phyloP scores from a whole-genome alignment of 2,113 vertebrate species.

The Pseudorasbora parva region DNA sequence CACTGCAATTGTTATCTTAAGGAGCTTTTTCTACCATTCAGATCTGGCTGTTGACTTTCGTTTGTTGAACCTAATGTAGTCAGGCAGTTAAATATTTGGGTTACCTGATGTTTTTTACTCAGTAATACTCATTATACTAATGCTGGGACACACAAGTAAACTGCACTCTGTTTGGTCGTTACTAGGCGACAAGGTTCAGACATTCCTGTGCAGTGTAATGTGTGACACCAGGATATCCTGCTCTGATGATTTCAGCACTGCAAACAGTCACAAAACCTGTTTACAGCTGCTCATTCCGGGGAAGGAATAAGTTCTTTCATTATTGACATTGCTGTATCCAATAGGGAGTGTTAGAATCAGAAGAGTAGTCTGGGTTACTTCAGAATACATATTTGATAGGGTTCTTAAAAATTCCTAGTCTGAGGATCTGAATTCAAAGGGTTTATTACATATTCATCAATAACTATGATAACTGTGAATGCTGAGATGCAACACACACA shows the following conservation, averaged over 20 bases:
- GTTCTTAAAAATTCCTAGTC: neutral
- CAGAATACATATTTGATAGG: neutral
- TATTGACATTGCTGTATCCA: neutral
- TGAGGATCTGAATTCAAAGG: neutral
- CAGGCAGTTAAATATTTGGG: constrained; percentile 8
- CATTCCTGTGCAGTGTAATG: constrained; percentile 67
- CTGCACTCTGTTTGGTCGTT: constrained; percentile 54
- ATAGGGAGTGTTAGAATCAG: neutral
- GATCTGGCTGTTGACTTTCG: neutral
- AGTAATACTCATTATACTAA: neutral
- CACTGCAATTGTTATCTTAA: neutral
- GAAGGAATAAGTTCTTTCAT: neutral
- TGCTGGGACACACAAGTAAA: neutral
- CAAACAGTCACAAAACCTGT: constrained; percentile 54
- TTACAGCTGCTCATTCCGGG: constrained; percentile 30
- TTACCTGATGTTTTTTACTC: neutral
- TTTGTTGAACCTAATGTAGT: neutral
- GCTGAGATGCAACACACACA: too few relatives aligned
- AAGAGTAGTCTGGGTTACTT: neutral
- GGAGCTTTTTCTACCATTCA: neutral
- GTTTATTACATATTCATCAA: neutral
- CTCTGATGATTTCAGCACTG: constrained; percentile 66
- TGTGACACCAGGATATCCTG: constrained; percentile 81
- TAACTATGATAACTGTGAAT: neutral
- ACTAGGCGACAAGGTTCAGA: constrained; percentile 66